Base-by-base conservation (phyloP, 2,888 invertebrate genomes). In the Cepaea hortensis region DNA sequence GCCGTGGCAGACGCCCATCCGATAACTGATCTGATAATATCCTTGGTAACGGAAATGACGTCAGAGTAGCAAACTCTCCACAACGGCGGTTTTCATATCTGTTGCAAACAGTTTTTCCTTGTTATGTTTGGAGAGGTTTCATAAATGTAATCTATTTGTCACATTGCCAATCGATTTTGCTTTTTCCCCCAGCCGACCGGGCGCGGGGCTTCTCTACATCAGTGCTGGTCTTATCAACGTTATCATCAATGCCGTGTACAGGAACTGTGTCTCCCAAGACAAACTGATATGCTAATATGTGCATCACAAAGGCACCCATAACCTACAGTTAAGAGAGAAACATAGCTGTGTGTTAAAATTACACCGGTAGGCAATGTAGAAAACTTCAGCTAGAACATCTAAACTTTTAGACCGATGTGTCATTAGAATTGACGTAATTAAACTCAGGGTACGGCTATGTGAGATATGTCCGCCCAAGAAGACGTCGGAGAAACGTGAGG, bases 11-110 rank as follows among this genome's bases (percentile, higher is more conserved):
- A 73, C 83, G 46, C 55, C 73, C 55, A 23, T 61, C 73, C 15
- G 83, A 73, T 83, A 61, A n/a, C 72, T 68, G 50, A 70, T 72
- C 73, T 73, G 83, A 83, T 83, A 83, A 73, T 83, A 70, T 83
- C 83, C 83, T 15, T 73, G 83, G 75, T 18, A 83, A 83, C 83
- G 83, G 83, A 83, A 73, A 61, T 83, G 83, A 73, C 75, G 73
- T 73, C 73, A 73, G 13, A 6, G 55, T 23, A 73, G 46, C 73
- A 61, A 61, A 61, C n/a, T 18, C 20, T 68, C 46, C 11, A 48
- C 46, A 23, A 62, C 79, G 62, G 62, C 35, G 79, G 62, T 62
- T 79, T 62, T 79, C 79, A 79, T 79, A 79, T 79, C 79, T 46
- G 62, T 35, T 61, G 20, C 79, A 35, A 15, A 23, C 62, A 35